A percentile compares a stretch with the other conserved stretches of the same genome.
Evolutionary conservation across 2,888 invertebrate genomes (phyloP).

Genomic region (Craniophora ligustri): DNA sequence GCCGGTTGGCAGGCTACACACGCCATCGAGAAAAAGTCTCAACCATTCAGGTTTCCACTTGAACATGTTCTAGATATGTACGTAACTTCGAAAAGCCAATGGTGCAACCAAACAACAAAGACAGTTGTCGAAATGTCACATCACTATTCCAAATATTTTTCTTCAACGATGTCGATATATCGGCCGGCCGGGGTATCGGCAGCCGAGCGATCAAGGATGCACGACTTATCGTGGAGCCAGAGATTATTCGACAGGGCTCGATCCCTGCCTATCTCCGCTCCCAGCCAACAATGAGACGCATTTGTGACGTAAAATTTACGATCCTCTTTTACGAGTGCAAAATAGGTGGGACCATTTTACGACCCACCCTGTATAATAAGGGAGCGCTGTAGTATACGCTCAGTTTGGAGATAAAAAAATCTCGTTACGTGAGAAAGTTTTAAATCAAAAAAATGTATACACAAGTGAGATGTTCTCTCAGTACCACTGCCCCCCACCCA

Average conservation of each 20-base stretch:
- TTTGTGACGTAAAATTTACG: conserved; percentile 85
- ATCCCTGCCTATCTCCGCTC: conserved; percentile 65
- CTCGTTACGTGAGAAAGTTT: too few relatives aligned
- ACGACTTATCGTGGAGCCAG: conserved; percentile 67
- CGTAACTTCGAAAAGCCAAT: too few relatives aligned
- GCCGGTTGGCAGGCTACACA: too few relatives aligned
- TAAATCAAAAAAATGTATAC: too few relatives aligned
- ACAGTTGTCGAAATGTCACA: not conserved
- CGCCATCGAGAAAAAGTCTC: too few relatives aligned
- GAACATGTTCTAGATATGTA: too few relatives aligned
- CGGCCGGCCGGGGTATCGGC: conserved; percentile 10
- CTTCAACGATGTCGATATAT: conserved; percentile 29
- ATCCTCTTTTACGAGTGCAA: conserved; percentile 84
- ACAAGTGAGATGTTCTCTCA: too few relatives aligned
- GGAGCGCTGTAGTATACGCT: conserved; percentile 60
- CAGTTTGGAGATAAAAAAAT: conserved; percentile 36
- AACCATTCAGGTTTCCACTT: too few relatives aligned
- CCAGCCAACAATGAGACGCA: conserved; percentile 78
- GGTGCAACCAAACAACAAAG: too few relatives aligned
- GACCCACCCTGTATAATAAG: conserved; percentile 80
- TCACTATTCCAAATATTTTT: not conserved
- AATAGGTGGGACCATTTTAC: conserved; percentile 83
- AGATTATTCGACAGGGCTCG: conserved; percentile 63
- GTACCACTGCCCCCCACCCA: too few relatives aligned
- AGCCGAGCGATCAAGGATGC: conserved; percentile 44